These are phyloP conservation scores for Ericerus pela DNA, from an alignment of 1,140 invertebrate genomes.

Conservation along the genomic window DNA sequence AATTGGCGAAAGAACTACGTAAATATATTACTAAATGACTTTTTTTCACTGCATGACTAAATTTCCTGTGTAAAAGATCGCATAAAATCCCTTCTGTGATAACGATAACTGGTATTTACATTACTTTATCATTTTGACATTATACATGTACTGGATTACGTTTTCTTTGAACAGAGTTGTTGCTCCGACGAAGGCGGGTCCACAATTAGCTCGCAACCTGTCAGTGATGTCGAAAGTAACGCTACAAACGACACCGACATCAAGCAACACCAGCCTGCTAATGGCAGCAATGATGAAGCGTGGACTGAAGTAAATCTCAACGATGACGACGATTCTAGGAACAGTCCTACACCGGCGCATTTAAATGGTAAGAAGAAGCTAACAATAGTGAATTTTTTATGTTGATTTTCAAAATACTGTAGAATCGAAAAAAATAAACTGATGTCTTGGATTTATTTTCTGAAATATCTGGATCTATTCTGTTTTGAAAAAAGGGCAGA, in stretches of 20 bases:
- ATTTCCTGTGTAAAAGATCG: too few relatives aligned
- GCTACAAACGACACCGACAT: constrained; percentile 24
- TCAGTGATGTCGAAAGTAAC: constrained; percentile 26
- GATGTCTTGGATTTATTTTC: too few relatives aligned
- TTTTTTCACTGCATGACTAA: too few relatives aligned
- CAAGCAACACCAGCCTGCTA: constrained; percentile 33
- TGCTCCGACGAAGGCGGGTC: constrained; percentile 17
- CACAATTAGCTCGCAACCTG: constrained; percentile 12
- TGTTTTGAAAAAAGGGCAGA: too few relatives aligned
- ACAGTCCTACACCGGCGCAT: neutral
- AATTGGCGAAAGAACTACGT: too few relatives aligned
- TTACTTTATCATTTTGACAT: neutral
- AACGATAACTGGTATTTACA: too few relatives aligned
- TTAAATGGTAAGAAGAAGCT: neutral
- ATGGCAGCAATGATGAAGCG: constrained; percentile 52
- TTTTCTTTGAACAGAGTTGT: constrained; percentile 11
- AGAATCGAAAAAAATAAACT: too few relatives aligned
- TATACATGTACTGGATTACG: neutral
- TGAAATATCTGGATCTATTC: too few relatives aligned
- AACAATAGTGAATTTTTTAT: too few relatives aligned
- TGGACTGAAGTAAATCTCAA: constrained; percentile 86
- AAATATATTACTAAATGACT: too few relatives aligned
- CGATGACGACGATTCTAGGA: constrained; percentile 40
- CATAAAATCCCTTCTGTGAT: too few relatives aligned
- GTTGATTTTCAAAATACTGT: too few relatives aligned